Percentiles rank a stretch among this genome's conserved stretches.
These are phyloP conservation scores for Trogon melanurus DNA, from an alignment of 2,113 vertebrate genomes.

Conservation along the genomic window DNA sequence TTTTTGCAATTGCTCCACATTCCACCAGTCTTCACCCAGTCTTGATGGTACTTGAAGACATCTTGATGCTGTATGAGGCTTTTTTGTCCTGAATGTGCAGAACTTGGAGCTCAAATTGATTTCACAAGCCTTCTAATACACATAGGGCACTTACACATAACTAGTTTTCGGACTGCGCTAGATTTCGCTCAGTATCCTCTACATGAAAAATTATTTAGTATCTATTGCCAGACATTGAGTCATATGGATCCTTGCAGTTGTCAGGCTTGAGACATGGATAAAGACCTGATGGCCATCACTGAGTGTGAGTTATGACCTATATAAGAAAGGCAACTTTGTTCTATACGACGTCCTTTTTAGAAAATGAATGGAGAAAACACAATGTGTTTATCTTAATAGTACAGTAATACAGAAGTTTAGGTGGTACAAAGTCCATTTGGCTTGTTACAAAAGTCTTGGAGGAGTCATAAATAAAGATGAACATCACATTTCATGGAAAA, in stretches of 20 bases:
- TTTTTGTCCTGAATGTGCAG: rapidly evolving
- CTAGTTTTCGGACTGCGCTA: not conserved
- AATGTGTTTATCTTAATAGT: not conserved
- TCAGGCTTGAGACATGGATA: not conserved
- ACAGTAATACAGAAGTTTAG: not conserved
- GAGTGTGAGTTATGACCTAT: not conserved
- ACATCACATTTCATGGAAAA: not conserved
- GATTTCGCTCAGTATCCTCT: not conserved
- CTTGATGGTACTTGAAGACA: not conserved
- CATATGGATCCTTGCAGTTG: not conserved
- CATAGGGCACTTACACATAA: not conserved
- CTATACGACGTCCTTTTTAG: not conserved
- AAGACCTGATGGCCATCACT: not conserved
- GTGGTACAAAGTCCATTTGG: not conserved
- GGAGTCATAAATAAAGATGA: not conserved
- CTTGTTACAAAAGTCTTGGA: not conserved
- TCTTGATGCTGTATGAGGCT: not conserved
- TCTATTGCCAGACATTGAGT: not conserved
- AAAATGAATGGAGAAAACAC: not conserved
- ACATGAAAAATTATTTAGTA: not conserved
- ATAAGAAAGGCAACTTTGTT: not conserved
- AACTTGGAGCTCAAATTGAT: not conserved
- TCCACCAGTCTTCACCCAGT: not conserved
- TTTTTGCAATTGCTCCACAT: not conserved
- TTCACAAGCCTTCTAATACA: not conserved